Evolutionary conservation across 2,113 vertebrate species (phyloP), one percentile per base, ranked within the genome.

Genomic region (Erythrocercus mccallii): DNA sequence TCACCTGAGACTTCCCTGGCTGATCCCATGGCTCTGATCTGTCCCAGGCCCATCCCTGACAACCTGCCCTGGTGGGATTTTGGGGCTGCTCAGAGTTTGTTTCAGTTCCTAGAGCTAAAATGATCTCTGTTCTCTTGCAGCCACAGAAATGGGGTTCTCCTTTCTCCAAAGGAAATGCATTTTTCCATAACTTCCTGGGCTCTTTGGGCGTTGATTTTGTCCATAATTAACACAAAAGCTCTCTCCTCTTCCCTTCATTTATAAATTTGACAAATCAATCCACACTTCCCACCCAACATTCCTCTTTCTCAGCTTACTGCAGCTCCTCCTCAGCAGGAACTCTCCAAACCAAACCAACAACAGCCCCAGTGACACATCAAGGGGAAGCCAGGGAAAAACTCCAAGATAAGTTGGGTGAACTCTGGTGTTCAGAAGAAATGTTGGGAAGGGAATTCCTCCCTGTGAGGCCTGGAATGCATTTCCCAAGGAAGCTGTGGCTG

Each of bases 181-280:
- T 23, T 7, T 27, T 7, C 73, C 6, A 0, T 7, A 1, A n/a
- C 8, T 44, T 27, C 37, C 68, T 51, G 61, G 8, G 22, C 48
- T 57, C 17, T 38, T 8, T 81, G 51, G 8, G 17, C 0, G 0
- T 25, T 56, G 10, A 45, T 47, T 38, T 38, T 11, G 5, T 10
- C 90, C 12, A 0, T 17, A 85, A 18, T 57, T 9, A 24, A 35
- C 0, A 0, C 28, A 2, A 1, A 2, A 0, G 0, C 8, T 25
- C 33, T 42, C 61, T 61, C 50, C 33, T 38, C 60, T 60, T 35
- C 60, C 42, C 23, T 15, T 37, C 24, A 2, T 24, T 33, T 44
- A 24, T 30, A n/a, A 31, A 17, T 33, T 35, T 53, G 35, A 25
- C 5, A 53, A 42, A 80, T 14, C 1, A 3, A 45, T 31, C 11